These are phyloP conservation scores for Dinomys branickii DNA, from an alignment of 2,113 vertebrate genomes.

Conservation along the genomic window DNA sequence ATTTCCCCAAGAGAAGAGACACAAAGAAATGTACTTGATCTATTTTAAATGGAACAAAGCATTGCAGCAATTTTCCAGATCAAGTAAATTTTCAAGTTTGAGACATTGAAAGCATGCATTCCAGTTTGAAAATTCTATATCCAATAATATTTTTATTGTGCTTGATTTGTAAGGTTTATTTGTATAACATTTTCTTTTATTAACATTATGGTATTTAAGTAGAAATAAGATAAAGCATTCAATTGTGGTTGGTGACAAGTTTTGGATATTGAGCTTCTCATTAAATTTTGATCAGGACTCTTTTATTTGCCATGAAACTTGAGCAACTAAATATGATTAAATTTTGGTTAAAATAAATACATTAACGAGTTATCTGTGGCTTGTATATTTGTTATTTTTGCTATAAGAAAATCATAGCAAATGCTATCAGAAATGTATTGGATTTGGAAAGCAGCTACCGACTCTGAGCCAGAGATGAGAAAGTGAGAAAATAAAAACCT, in stretches of 20 bases:
- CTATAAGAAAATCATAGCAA: background rate
- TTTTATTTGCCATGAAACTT: background rate
- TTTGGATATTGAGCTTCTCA: background rate
- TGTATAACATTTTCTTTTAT: background rate
- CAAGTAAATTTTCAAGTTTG: background rate
- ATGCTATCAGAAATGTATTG: background rate
- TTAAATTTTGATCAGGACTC: background rate
- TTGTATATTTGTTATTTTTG: background rate
- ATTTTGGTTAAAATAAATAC: background rate
- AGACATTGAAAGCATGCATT: background rate
- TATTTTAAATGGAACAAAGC: background rate
- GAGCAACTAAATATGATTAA: background rate
- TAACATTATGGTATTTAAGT: background rate
- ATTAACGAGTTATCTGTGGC: background rate
- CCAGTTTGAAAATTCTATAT: background rate
- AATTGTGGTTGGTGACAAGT: background rate
- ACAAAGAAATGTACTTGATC: background rate
- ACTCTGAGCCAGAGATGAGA: background rate
- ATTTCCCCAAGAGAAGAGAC: background rate
- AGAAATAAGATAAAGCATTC: background rate
- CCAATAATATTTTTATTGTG: background rate
- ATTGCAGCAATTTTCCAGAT: background rate
- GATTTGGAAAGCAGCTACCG: background rate
- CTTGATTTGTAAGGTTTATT: background rate
- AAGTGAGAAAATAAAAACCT: background rate